These are phyloP conservation scores for Mallateleia sp. DNA, from an alignment of 2,888 invertebrate species.

Conservation along the genomic window DNA sequence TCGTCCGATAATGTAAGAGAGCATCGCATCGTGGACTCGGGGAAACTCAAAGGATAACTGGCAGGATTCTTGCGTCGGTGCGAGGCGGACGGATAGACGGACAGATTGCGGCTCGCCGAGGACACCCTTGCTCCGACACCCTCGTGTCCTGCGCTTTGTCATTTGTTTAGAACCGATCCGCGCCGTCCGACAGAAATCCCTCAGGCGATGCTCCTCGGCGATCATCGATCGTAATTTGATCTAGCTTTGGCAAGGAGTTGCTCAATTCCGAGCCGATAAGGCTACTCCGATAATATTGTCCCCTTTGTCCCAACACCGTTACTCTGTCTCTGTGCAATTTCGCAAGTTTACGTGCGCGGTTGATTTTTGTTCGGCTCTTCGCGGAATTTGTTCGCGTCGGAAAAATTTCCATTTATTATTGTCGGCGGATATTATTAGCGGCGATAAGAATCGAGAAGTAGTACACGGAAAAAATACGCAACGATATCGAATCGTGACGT, in stretches of 20 bases:
- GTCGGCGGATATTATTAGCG: neutral
- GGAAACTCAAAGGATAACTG: slow-evolving; percentile 87
- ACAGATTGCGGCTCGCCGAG: slow-evolving; percentile 88
- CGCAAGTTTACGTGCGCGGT: neutral
- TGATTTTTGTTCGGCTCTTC: neutral
- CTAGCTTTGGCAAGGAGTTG: slow-evolving; percentile 78
- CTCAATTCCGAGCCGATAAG: slow-evolving; percentile 64
- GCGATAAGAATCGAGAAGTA: slow-evolving; percentile 22
- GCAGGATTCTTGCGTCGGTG: slow-evolving; percentile 84
- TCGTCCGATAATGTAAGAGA: slow-evolving; percentile 85
- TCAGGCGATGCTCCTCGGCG: slow-evolving; percentile 79
- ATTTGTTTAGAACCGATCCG: slow-evolving; percentile 88
- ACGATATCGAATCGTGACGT: slow-evolving; percentile 71
- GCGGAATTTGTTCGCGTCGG: neutral
- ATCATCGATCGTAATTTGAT: slow-evolving; percentile 88
- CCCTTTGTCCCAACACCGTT: slow-evolving; percentile 55
- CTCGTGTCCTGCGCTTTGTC: slow-evolving; percentile 85
- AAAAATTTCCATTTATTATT: slow-evolving; percentile 4
- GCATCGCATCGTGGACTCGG: slow-evolving; percentile 84
- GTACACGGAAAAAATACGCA: slow-evolving; percentile 24
- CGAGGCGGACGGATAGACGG: slow-evolving; percentile 83
- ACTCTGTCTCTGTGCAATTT: slow-evolving; percentile 6
- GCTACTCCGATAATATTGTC: slow-evolving; percentile 48
- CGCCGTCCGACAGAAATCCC: slow-evolving; percentile 81
- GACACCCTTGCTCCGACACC: slow-evolving; percentile 82